phyloP scores from a whole-genome alignment of 2,888 invertebrate genomes.

The Latrodectus elegans region DNA sequence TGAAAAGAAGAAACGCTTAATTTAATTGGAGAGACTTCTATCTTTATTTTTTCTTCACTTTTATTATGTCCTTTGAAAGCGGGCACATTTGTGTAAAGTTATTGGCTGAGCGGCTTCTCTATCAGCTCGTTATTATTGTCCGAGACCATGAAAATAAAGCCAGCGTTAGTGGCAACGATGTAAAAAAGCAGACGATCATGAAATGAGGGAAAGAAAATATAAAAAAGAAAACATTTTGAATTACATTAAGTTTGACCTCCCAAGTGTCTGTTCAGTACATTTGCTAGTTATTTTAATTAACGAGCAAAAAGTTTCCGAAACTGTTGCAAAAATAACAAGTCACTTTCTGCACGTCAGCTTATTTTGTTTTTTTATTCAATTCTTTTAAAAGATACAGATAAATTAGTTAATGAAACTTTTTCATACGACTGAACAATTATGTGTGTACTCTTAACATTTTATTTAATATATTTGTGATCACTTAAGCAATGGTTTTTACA shows the following conservation, averaged over 20 bases:
- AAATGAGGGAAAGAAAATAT: constrained; percentile 23
- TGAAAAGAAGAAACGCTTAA: constrained; percentile 51
- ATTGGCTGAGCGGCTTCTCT: constrained; percentile 60
- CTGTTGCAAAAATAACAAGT: constrained; percentile 3
- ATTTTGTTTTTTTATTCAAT: not conserved
- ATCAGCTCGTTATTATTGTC: constrained; percentile 62
- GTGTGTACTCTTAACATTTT: not conserved
- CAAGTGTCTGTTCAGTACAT: constrained; percentile 52
- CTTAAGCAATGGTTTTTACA: too few relatives aligned
- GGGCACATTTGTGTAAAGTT: constrained; percentile 58
- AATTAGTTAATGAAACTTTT: not conserved
- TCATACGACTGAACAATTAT: not conserved
- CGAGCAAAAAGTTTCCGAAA: constrained; percentile 15
- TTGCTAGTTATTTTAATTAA: constrained; percentile 63
- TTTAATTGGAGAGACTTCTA: constrained; percentile 52
- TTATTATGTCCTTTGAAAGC: constrained; percentile 46
- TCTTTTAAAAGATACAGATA: not conserved
- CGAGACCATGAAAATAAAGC: constrained; percentile 39
- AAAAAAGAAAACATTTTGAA: constrained; percentile 15
- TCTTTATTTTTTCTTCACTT: constrained; percentile 47
- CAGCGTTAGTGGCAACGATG: constrained; percentile 27
- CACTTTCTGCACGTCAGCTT: not conserved
- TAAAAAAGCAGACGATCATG: constrained; percentile 24
- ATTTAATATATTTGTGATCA: too few relatives aligned
- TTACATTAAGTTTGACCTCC: constrained; percentile 53